A percentile compares a stretch with the other conserved stretches of the same genome.
phyloP scores from a whole-genome alignment of 2,797 vertebrate genomes.

The Myiotriccus ornatus region DNA sequence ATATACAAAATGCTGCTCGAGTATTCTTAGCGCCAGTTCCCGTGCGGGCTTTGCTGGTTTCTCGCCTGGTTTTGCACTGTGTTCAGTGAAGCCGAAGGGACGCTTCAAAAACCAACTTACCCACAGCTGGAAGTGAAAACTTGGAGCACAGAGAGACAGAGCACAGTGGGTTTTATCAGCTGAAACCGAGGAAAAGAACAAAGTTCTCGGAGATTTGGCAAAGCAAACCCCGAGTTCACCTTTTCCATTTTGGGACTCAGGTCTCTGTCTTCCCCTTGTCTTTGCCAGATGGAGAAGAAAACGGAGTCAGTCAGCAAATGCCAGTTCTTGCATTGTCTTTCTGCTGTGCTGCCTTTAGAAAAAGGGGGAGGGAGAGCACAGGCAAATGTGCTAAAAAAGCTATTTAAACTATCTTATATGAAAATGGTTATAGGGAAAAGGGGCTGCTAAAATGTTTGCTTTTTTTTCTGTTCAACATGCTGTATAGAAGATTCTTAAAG shows the following conservation, averaged over 20 bases:
- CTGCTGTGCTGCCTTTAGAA: not conserved
- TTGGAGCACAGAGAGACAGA: not conserved
- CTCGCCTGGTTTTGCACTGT: conserved; percentile 67
- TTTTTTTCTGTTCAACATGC: conserved; percentile 26
- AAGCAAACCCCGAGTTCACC: not conserved
- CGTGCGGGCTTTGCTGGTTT: conserved; percentile 60
- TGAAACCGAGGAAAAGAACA: not conserved
- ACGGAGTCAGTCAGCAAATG: not conserved
- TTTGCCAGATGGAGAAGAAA: not conserved
- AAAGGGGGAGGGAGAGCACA: not conserved
- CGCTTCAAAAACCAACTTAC: conserved; percentile 23
- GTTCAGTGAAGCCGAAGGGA: conserved; percentile 49
- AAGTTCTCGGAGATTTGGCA: not conserved
- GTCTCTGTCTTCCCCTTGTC: not conserved
- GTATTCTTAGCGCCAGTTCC: conserved; percentile 63
- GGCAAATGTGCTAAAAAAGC: rapidly evolving
- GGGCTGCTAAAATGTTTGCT: conserved; percentile 1
- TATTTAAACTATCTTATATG: not conserved
- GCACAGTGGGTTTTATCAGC: not conserved
- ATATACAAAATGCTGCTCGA: conserved; percentile 54
- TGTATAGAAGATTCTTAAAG: conserved; percentile 40
- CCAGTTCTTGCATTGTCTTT: not conserved
- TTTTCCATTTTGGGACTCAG: not conserved
- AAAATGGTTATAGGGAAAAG: not conserved
- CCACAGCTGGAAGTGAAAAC: not conserved